Percentiles rank a stretch among this genome's conserved stretches.
Conservation (phyloP, 2,797 vertebrate genomes). For the Poeciliopsis turneri region DNA sequence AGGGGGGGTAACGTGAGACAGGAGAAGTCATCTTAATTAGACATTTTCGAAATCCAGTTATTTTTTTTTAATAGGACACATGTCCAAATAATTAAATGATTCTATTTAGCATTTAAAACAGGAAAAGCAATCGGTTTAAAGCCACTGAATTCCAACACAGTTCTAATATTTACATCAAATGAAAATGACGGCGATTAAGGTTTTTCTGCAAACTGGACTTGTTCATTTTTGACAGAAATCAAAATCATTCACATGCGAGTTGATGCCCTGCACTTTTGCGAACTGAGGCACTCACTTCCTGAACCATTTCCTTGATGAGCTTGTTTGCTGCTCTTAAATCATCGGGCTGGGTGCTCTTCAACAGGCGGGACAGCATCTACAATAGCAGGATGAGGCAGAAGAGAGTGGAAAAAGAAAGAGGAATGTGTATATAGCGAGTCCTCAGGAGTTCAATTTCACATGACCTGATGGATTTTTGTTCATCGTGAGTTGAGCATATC, state of each 20-base stretch:
- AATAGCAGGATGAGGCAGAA: slow-evolving; percentile 52
- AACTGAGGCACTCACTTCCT: slow-evolving; percentile 85
- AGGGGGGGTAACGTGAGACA: neutral
- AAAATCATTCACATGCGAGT: neutral
- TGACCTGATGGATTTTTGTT: slow-evolving; percentile 1
- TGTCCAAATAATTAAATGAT: neutral
- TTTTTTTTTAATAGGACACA: neutral
- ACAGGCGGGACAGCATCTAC: slow-evolving; percentile 91
- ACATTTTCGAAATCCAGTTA: neutral
- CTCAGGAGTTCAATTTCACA: slow-evolving; percentile 12
- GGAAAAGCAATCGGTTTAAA: neutral
- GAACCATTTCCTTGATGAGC: slow-evolving; percentile 99
- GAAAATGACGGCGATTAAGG: neutral
- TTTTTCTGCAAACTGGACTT: neutral
- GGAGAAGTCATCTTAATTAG: neutral
- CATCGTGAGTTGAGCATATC: neutral
- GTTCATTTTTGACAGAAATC: neutral
- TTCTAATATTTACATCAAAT: neutral
- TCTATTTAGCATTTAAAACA: neutral
- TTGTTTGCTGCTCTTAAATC: slow-evolving; percentile 97
- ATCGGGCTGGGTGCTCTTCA: slow-evolving; percentile 95
- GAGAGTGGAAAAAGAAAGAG: slow-evolving; percentile 43
- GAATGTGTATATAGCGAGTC: slow-evolving; percentile 28
- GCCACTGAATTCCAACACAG: neutral
- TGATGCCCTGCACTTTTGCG: neutral